Conservation (phyloP, 1,140 invertebrate species). For the Bacillus rossius region DNA sequence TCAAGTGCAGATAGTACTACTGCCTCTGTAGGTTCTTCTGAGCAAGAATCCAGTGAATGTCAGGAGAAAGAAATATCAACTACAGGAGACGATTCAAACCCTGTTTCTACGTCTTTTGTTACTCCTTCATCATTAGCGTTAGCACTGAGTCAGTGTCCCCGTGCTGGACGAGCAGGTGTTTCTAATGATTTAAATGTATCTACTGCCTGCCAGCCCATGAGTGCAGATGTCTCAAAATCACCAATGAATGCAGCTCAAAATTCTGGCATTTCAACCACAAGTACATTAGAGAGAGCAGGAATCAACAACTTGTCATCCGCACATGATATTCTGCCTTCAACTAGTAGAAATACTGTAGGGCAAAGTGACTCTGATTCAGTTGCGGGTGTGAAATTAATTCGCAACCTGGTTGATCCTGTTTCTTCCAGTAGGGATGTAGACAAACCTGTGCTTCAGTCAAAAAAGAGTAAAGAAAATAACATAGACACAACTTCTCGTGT, state of each 20-base stretch:
- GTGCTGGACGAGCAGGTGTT: no score
- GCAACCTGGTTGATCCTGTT: not conserved
- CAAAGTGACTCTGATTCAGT: not conserved
- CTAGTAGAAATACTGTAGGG: not conserved
- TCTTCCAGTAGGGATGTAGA: constrained; percentile 5
- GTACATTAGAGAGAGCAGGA: not conserved
- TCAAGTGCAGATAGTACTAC: no score
- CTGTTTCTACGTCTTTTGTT: no score
- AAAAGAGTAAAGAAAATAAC: not conserved
- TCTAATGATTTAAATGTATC: no score
- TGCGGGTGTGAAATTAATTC: not conserved
- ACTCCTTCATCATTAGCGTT: no score
- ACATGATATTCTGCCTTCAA: not conserved
- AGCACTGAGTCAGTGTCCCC: no score
- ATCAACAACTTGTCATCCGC: not conserved
- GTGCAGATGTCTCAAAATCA: not conserved
- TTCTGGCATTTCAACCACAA: constrained; percentile 5
- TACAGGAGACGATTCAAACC: no score
- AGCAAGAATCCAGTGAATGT: no score
- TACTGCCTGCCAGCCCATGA: no score
- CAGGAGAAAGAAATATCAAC: no score
- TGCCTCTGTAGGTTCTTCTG: no score
- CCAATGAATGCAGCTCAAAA: not conserved
- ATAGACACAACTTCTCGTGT: not conserved
- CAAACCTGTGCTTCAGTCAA: not conserved